Evolutionary conservation across 2,113 vertebrate genomes (phyloP).

Genomic region (Malurus cyaneus): DNA sequence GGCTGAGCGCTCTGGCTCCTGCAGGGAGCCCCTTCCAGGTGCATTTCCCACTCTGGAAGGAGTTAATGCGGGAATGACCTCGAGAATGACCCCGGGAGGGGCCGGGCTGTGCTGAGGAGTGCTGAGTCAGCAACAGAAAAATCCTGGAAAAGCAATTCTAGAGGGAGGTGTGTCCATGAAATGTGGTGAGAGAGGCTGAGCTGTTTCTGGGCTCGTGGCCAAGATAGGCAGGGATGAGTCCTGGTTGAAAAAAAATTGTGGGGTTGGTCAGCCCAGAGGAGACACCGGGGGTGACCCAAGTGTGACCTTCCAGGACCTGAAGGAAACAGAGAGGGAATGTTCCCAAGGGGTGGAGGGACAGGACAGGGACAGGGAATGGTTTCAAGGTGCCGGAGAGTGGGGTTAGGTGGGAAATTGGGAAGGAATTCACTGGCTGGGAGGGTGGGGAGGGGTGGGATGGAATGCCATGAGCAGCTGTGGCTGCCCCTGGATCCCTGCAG

Average conservation of each 20-base stretch:
- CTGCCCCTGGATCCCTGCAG: background rate
- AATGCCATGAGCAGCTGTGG: background rate
- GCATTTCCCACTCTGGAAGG: background rate
- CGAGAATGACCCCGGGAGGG: background rate
- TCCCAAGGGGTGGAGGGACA: background rate
- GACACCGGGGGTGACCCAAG: rapidly evolving
- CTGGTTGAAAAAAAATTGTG: background rate
- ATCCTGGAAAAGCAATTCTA: background rate
- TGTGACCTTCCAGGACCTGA: background rate
- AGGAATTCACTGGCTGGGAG: background rate
- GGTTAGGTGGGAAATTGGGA: background rate
- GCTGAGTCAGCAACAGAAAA: background rate
- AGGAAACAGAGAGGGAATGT: background rate
- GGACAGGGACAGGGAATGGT: background rate
- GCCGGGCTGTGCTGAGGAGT: rapidly evolving
- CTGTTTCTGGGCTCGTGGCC: background rate
- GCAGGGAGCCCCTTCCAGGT: background rate
- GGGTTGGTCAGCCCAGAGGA: background rate
- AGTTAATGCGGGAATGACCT: background rate
- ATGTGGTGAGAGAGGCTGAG: background rate
- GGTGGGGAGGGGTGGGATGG: background rate
- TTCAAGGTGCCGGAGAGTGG: background rate
- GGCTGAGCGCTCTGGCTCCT: background rate
- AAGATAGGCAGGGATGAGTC: background rate
- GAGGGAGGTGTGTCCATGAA: background rate